Evolutionary conservation across 2,797 vertebrate species (phyloP).

Genomic region (Phrynocephalus forsythii): DNA sequence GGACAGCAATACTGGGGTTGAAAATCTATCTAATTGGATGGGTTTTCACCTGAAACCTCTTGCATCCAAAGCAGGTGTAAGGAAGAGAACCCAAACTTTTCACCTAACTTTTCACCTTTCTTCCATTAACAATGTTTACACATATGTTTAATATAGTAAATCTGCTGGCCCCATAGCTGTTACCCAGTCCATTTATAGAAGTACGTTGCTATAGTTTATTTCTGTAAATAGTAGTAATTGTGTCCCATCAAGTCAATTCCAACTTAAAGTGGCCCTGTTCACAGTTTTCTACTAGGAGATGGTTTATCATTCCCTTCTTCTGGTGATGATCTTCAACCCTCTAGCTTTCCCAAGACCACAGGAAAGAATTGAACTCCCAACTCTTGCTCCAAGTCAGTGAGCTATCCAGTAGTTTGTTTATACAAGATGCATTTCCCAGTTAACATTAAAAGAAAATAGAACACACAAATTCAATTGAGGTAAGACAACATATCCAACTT

Average conservation of each 20-base stretch:
- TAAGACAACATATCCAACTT: not conserved
- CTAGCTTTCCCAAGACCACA: too few species aligned
- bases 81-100: not conserved
- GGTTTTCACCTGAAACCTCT: not conserved
- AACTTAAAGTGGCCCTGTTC: too few species aligned
- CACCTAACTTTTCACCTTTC: not conserved
- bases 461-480: not conserved
- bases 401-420: not conserved
- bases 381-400: too few species aligned
- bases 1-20: not conserved
- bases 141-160: not conserved
- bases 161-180: not conserved
- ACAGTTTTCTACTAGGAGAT: too few species aligned
- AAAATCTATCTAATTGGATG: not conserved
- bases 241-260: too few species aligned
- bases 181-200: not conserved
- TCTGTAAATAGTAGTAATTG: too few species aligned
- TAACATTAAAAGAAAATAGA: not conserved
- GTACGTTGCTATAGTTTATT: not conserved
- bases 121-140: not conserved
- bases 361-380: too few species aligned
- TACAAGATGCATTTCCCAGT: not conserved
- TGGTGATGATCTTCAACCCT: too few species aligned
- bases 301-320: too few species aligned
- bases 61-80: not conserved